A percentile compares a stretch with the other conserved stretches of the same genome.
Evolutionary conservation across 2,113 vertebrate species (phyloP).

Genomic region (Cichladusa arquata): DNA sequence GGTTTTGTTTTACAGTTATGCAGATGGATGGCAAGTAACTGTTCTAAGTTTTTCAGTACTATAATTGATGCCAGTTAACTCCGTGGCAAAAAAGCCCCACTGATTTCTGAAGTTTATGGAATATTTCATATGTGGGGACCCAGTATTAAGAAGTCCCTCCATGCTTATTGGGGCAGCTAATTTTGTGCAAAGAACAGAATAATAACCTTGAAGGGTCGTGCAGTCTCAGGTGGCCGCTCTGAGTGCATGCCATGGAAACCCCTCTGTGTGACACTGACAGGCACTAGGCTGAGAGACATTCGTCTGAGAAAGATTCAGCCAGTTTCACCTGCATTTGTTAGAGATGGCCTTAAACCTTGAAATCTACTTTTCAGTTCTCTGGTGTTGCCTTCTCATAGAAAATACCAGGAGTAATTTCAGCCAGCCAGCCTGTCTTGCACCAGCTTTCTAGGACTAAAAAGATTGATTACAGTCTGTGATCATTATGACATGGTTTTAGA

Average conservation of each 20-base stretch:
- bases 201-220: background rate
- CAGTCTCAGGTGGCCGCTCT: rapidly evolving
- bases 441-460: background rate
- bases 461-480: background rate
- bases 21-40: background rate
- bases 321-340: background rate
- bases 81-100: background rate
- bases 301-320: background rate
- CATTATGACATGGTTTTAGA: background rate
- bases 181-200: background rate
- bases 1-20: background rate
- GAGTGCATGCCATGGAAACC: background rate
- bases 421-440: background rate
- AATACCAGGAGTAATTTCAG: background rate
- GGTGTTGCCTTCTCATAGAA: background rate
- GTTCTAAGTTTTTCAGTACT: background rate
- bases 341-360: background rate
- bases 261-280: background rate
- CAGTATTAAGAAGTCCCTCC: background rate
- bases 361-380: background rate
- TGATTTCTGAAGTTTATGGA: background rate
- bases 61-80: background rate
- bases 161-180: background rate
- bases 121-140: background rate
- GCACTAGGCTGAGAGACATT: background rate